These are phyloP conservation scores for Okapia johnstoni DNA, from an alignment of 2,113 vertebrate species.

Conservation along the genomic window DNA sequence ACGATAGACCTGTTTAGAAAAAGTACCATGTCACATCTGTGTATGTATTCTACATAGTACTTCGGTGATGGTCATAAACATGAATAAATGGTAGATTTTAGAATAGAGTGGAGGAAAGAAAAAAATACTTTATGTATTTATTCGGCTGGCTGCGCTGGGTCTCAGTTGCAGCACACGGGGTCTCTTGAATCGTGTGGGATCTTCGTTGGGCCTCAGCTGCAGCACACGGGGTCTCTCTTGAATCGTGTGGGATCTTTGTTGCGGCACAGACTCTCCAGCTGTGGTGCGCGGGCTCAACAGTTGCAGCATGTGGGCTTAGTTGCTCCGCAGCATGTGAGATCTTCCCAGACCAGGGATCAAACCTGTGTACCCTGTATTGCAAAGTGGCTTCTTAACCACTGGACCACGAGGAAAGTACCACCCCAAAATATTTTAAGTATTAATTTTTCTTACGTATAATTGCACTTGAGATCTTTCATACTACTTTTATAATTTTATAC, in stretches of 20 bases:
- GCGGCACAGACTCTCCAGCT: no score
- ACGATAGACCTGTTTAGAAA: neutral
- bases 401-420: neutral
- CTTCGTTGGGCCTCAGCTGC: neutral
- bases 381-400: neutral
- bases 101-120: neutral
- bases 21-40: neutral
- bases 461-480: neutral
- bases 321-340: neutral
- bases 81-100: neutral
- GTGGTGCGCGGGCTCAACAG: neutral
- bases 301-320: neutral
- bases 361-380: neutral
- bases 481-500: neutral
- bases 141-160: neutral
- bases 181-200: neutral
- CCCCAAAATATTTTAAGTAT: neutral
- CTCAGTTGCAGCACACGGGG: neutral
- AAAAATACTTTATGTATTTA: neutral
- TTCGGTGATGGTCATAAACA: neutral
- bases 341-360: neutral
- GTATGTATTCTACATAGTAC: neutral
- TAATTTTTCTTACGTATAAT: neutral
- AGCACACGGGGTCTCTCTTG: neutral
- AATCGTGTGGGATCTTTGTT: no score